A percentile compares a stretch with the other conserved stretches of the same genome.
Evolutionary conservation across 23 tunicate genomes (phyloP).

Genomic region (Clavelina lepadiformis): DNA sequence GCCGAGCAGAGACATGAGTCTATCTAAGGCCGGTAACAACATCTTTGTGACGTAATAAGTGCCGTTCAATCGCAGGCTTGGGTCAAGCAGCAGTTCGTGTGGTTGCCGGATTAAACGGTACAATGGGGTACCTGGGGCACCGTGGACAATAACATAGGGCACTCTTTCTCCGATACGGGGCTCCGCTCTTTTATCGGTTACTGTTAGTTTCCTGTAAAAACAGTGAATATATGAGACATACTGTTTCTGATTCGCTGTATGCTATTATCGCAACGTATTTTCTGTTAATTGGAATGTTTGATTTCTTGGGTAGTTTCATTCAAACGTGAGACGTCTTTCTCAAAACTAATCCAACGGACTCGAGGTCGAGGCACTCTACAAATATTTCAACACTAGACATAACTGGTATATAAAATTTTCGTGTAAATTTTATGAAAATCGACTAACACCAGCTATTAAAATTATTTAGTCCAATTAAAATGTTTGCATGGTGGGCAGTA

Average conservation of each 20-base stretch:
- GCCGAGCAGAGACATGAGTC: slow-evolving; percentile 69
- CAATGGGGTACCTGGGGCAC: slow-evolving; percentile 82
- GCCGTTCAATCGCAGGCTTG: slow-evolving; percentile 53
- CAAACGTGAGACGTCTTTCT: neutral
- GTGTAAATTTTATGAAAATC: too few relatives aligned
- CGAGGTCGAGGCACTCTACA: too few relatives aligned
- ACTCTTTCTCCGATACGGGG: slow-evolving; percentile 78
- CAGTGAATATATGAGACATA: too few relatives aligned
- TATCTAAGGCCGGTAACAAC: slow-evolving; percentile 78
- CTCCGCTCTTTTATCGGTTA: slow-evolving; percentile 63
- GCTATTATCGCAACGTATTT: neutral
- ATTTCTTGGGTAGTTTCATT: neutral
- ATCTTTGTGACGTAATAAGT: slow-evolving; percentile 86
- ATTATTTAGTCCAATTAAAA: too few relatives aligned
- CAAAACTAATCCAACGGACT: too few relatives aligned
- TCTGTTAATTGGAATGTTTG: neutral
- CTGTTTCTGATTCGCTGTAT: neutral
- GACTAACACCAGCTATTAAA: too few relatives aligned
- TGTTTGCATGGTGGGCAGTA: too few relatives aligned
- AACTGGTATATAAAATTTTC: too few relatives aligned
- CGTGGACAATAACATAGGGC: slow-evolving; percentile 85
- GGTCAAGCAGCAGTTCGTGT: slow-evolving; percentile 48
- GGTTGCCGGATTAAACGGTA: slow-evolving; percentile 67
- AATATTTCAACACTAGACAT: too few relatives aligned
- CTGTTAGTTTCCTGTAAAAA: slow-evolving; percentile 48